Percentiles rank a stretch among this genome's conserved stretches.
Evolutionary conservation across 2,797 vertebrate genomes (phyloP).

Genomic region (Myoxocephalus aenaeus): DNA sequence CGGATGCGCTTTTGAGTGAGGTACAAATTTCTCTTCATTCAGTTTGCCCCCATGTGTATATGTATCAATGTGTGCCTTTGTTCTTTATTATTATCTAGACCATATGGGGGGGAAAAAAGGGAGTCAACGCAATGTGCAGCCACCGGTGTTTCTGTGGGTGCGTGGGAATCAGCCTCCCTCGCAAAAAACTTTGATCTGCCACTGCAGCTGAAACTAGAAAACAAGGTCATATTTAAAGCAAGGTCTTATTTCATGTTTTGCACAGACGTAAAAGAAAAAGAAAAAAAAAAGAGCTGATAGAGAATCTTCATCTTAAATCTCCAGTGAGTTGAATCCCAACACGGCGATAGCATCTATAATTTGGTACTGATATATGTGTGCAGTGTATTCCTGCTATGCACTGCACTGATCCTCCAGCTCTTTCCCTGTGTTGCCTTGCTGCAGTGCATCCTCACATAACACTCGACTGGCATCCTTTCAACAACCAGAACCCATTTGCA

Average conservation of each 20-base stretch:
- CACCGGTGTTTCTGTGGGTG: constrained; percentile 36
- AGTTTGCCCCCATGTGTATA: not conserved
- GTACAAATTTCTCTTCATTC: not conserved
- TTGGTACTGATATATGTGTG: constrained; percentile 27
- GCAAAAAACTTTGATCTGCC: constrained; percentile 72
- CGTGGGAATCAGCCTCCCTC: constrained; percentile 68
- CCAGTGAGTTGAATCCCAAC: constrained; percentile 17
- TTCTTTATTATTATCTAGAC: constrained; percentile 6
- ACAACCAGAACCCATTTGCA: constrained; percentile 23
- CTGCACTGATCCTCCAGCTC: constrained; percentile 25
- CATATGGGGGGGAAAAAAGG: not conserved
- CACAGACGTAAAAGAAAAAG: not conserved
- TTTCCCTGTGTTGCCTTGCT: constrained; percentile 28
- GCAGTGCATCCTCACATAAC: constrained; percentile 42
- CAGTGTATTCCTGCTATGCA: constrained; percentile 15
- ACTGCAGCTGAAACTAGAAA: constrained; percentile 51
- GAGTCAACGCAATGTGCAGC: constrained; percentile 21
- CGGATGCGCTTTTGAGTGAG: not conserved
- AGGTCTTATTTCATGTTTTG: constrained; percentile 19
- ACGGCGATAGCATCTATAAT: constrained; percentile 8
- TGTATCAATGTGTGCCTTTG: not conserved
- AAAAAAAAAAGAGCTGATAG: not conserved
- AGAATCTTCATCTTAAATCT: constrained; percentile 14
- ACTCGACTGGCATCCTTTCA: constrained; percentile 9
- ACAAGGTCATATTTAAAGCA: not conserved